Conservation (phyloP, 2,113 vertebrate species). For the Marmota flaviventris region DNA sequence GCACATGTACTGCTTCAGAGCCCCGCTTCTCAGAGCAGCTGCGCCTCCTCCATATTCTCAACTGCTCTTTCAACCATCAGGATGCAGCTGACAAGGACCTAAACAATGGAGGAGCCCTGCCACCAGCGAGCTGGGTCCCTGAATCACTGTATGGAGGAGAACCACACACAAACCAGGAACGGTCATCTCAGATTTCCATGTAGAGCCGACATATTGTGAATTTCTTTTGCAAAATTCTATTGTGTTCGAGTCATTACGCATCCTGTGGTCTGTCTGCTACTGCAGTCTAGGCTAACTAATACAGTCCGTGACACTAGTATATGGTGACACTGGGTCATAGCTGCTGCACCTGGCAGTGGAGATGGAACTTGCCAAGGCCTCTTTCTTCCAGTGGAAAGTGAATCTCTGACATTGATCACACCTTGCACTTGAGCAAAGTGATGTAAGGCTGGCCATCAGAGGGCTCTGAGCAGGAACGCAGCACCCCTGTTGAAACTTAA, state of each 20-base stretch:
- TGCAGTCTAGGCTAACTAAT: background rate
- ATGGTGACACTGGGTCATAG: background rate
- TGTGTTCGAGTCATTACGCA: background rate
- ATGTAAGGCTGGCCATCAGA: background rate
- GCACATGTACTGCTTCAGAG: background rate
- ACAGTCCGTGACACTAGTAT: rapidly evolving
- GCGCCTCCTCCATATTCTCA: background rate
- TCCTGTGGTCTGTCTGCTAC: background rate
- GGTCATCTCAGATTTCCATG: rapidly evolving
- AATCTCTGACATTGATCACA: background rate
- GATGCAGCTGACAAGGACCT: background rate
- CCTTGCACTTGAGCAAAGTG: background rate
- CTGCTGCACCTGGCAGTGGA: background rate
- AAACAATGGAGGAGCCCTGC: background rate
- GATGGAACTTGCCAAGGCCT: background rate
- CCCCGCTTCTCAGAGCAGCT: background rate
- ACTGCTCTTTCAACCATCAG: conserved; percentile 3
- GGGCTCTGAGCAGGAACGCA: rapidly evolving
- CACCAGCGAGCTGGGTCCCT: background rate
- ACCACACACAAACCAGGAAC: rapidly evolving
- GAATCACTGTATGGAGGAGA: background rate
- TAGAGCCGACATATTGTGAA: background rate
- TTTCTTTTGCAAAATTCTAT: background rate
- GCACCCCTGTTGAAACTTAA: background rate
- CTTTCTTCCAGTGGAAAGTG: background rate